Evolutionary conservation across 2,888 invertebrate species (phyloP), one percentile per base, ranked within the genome.

Genomic region (Seira ritae): DNA sequence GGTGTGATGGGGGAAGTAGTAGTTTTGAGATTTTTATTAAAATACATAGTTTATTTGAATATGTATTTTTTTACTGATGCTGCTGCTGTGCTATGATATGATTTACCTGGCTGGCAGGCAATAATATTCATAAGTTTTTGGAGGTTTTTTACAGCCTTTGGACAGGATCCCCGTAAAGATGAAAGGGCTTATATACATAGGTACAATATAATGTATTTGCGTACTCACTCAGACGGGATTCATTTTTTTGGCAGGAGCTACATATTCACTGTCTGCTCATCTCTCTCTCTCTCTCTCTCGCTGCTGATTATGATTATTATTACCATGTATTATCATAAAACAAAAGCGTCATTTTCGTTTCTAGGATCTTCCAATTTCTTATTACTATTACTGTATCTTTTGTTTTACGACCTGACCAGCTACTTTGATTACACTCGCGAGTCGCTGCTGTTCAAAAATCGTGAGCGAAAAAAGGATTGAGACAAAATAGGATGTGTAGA

Each of bases 341-440:
- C 76, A 82, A 82, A 50, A 82, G 81, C 70, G 75, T 82, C 81
- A 76, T 82, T 82, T 82, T 67, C 70, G 81, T 75, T 81, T 65
- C 72, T 81, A 55, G 55, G 73, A 78, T 46, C 78, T 78, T 78
- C 70, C 78, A 78, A 78, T 71, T 65, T 46, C 31, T 24, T 24
- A 17, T 78, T 50, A 69, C 69, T 65, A n/a, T n/a, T n/a, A n/a
- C n/a, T n/a, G n/a, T n/a, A n/a, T n/a, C 31, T 70, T 67, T 42
- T 70, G 62, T 60, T 68, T 77, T 62, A 19, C 12, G n/a, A 62
- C 50, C 12, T 50, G 12, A 50, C 6, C 3, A 62, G 20, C 62
- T 62, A 62, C 62, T 69, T 20, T 42, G 42, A 67, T 67, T 67
- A 31, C 67, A 15, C 31, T 67, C 24, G n/a, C n/a, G n/a, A n/a